Percentiles rank a stretch among this genome's conserved stretches.
Conservation (phyloP, 2,888 invertebrate species). For the Hartigia nigra region DNA sequence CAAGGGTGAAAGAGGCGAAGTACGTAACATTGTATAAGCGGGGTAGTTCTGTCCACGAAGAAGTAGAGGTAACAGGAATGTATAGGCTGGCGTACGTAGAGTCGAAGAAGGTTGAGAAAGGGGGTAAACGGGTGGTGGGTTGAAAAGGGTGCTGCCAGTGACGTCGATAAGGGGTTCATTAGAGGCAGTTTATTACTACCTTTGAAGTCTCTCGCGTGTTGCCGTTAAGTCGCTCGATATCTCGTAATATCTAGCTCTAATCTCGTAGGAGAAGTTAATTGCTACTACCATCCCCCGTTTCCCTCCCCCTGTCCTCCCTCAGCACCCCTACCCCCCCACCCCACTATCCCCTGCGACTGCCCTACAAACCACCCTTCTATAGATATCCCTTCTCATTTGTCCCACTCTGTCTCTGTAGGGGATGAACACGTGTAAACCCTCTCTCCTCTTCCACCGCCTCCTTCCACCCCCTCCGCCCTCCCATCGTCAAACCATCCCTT, state of each 20-base stretch:
- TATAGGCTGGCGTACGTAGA: background rate
- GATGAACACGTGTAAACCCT: background rate
- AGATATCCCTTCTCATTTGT: background rate
- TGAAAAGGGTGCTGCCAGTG: conserved; percentile 44
- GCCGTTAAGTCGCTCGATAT: conserved; percentile 66
- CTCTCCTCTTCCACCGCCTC: too few species aligned
- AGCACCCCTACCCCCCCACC: conserved; percentile 13
- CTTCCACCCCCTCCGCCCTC: too few species aligned
- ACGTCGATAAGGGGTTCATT: conserved; percentile 66
- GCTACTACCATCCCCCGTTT: conserved; percentile 46
- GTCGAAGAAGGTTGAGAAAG: background rate
- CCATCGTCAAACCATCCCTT: background rate
- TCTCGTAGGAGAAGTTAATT: conserved; percentile 67
- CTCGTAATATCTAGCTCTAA: conserved; percentile 66
- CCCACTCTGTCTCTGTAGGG: background rate
- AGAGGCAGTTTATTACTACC: conserved; percentile 66
- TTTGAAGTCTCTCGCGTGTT: conserved; percentile 67
- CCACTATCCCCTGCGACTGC: background rate
- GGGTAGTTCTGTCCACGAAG: background rate
- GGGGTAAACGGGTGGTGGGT: conserved; percentile 36
- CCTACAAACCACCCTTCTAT: background rate
- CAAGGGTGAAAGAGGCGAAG: background rate
- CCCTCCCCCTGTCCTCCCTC: too few species aligned
- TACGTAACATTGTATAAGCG: background rate
- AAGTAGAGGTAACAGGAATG: background rate